Evolutionary conservation across 1,140 invertebrate species (phyloP), one percentile per base, ranked within the genome.

Genomic region (Epicauta chinensis): DNA sequence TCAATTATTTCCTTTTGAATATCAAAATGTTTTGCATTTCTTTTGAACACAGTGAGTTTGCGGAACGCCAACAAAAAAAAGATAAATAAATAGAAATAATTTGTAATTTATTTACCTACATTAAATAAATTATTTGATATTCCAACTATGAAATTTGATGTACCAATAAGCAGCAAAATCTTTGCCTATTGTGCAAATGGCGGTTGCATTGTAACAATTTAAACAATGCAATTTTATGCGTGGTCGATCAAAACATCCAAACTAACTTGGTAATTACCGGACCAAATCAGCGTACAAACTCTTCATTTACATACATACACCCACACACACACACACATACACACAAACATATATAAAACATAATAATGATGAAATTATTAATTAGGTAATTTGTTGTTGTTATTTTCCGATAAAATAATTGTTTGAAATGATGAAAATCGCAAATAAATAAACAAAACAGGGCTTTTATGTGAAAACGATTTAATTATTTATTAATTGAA

Each of bases 161-260:
- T 31, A 31, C 35, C 47, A 50, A 34, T 50, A 37, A 50, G 39
- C 47, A 50, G 35, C 32, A 40, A 15, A 50, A 40, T 38, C 37
- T 50, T 31, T 15, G 29, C 23, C 36, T 38, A 37, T 23, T 14
- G 15, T 7, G 39, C 16, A 30, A 16, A 40, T 50, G 47, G 47
- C 31, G 39, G 39, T 39, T 50, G 47, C 37, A 50, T 40, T 40
- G 37, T 37, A 35, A 32, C 39, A 29, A 50, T 50, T 40, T 50
- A 50, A 50, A 50, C 47, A 50, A 50, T 50, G 39, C 47, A 50
- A 50, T 50, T 50, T 50, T 50, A 40, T 50, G 47, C 39, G 47
- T 50, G 35, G 47, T 30, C 39, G 47, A 50, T 50, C 47, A 50
- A 50, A 41, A 16, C 15, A 15, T 35, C 23, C 45, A 47, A 23